Conservation (phyloP, 2,797 vertebrate genomes). For the Dendrocincla fuliginosa region DNA sequence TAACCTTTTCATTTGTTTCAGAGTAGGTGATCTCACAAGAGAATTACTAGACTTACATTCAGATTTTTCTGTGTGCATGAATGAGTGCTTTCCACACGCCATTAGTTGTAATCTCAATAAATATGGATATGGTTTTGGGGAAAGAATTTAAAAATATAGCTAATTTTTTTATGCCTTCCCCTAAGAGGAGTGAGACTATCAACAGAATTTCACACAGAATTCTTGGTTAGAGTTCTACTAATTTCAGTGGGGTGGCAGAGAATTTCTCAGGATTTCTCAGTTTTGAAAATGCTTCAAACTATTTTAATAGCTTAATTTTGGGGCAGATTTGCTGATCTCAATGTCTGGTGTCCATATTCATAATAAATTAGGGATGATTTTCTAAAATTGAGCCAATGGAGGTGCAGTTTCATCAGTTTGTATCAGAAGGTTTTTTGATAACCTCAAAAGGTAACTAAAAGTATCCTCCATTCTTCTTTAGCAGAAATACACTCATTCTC, state of each 20-base stretch:
- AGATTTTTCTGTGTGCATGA: background rate
- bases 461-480: background rate
- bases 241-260: rapidly evolving
- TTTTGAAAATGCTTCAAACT: background rate
- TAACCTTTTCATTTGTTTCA: background rate
- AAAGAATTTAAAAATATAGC: background rate
- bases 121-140: background rate
- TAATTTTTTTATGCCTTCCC: background rate
- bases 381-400: background rate
- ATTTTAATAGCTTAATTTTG: background rate
- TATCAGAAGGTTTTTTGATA: background rate
- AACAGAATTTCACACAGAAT: background rate
- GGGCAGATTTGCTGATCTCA: background rate
- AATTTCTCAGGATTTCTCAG: background rate
- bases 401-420: background rate
- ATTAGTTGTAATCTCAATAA: background rate
- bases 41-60: background rate
- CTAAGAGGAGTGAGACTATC: background rate
- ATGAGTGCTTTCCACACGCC: background rate
- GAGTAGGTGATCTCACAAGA: background rate
- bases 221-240: background rate
- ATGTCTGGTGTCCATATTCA: background rate
- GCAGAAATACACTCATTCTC: background rate
- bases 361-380: background rate
- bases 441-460: background rate